These are phyloP conservation scores for Aphidius ervi DNA, from an alignment of 1,140 invertebrate species.

Conservation along the genomic window DNA sequence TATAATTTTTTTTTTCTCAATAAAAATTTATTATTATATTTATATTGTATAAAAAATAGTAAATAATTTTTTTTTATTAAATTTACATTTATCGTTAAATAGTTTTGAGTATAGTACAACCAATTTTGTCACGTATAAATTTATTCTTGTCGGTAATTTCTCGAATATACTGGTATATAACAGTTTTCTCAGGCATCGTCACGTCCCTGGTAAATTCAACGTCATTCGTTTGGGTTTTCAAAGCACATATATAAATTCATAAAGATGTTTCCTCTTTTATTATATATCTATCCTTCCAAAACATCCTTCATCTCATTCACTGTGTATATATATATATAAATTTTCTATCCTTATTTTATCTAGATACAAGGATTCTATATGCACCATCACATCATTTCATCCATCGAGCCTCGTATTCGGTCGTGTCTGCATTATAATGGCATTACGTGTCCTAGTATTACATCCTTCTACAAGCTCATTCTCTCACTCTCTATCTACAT, in stretches of 20 bases:
- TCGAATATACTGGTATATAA: conserved; percentile 22
- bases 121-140: conserved; percentile 28
- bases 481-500: not conserved
- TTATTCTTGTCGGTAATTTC: conserved; percentile 38
- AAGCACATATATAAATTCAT: conserved; percentile 28
- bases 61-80: too few relatives aligned
- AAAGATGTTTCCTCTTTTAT: conserved; percentile 16
- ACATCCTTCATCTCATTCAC: conserved; percentile 22
- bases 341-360: too few relatives aligned
- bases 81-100: too few relatives aligned
- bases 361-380: too few relatives aligned
- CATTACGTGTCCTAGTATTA: conserved; percentile 48
- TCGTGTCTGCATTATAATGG: conserved; percentile 50
- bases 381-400: conserved; percentile 17
- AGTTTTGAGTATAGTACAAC: too few relatives aligned
- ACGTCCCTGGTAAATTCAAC: conserved; percentile 29
- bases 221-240: conserved; percentile 31
- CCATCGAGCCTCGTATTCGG: conserved; percentile 34
- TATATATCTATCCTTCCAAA: conserved; percentile 17
- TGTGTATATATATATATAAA: too few relatives aligned
- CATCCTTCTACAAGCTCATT: conserved; percentile 25
- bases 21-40: too few relatives aligned
- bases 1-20: too few relatives aligned
- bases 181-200: conserved; percentile 41
- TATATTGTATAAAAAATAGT: too few relatives aligned